A percentile compares a stretch with the other conserved stretches of the same genome.
These are phyloP conservation scores for Nudaria mundana DNA, from an alignment of 2,888 invertebrate species.

Conservation along the genomic window DNA sequence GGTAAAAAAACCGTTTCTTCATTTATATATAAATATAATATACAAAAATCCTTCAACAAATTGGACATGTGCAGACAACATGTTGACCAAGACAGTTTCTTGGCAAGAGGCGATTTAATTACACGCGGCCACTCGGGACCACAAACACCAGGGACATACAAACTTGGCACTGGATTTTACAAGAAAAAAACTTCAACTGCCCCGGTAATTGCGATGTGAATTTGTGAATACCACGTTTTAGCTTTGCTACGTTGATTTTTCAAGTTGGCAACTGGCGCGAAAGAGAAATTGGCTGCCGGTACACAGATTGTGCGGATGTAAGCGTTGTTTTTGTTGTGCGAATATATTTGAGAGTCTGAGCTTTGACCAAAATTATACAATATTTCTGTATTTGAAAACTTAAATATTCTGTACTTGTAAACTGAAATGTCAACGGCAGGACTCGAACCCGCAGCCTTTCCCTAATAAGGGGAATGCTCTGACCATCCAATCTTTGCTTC, in stretches of 20 bases:
- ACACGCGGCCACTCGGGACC: slow-evolving; percentile 35
- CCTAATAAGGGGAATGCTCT: no score
- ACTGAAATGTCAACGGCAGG: no score
- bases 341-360: background rate
- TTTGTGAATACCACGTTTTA: slow-evolving; percentile 35
- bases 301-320: slow-evolving; percentile 9
- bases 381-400: background rate
- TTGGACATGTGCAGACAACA: slow-evolving; percentile 29
- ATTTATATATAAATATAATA: no score
- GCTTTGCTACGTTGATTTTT: slow-evolving; percentile 12
- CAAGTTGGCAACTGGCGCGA: slow-evolving; percentile 10
- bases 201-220: slow-evolving; percentile 40
- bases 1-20: no score
- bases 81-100: slow-evolving; percentile 36
- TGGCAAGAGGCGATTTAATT: slow-evolving; percentile 39
- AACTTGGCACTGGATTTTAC: slow-evolving; percentile 30
- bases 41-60: slow-evolving; percentile 14
- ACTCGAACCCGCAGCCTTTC: no score
- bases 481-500: no score
- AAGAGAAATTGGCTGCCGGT: slow-evolving; percentile 13
- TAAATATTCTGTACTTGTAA: background rate
- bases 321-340: slow-evolving; percentile 8
- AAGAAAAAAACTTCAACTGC: slow-evolving; percentile 31
- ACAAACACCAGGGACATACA: slow-evolving; percentile 35
- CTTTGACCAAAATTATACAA: no score